Conservation (phyloP, 2,888 invertebrate genomes). For the Lasioglossum pauxillum region DNA sequence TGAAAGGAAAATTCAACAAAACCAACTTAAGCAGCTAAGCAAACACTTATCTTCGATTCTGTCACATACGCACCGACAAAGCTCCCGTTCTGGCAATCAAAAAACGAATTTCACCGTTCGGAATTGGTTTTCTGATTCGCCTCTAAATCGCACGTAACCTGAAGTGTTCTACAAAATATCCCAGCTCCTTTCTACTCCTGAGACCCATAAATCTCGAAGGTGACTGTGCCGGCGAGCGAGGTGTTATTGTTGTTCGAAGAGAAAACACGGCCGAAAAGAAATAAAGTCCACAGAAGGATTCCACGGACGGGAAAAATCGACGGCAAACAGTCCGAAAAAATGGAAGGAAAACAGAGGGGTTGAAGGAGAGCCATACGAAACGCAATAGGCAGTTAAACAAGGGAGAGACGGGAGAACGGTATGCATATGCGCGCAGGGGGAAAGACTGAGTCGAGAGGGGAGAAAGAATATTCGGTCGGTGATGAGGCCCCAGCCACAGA, state of each 20-base stretch:
- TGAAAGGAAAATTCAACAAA: too few species aligned
- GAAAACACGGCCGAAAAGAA: neutral
- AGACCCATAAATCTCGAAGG: neutral
- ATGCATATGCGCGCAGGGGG: neutral
- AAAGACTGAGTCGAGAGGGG: slow-evolving; percentile 40
- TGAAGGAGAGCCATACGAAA: neutral
- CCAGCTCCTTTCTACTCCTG: neutral
- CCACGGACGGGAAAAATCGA: neutral
- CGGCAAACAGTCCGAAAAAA: neutral
- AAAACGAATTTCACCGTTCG: too few species aligned
- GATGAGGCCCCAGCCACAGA: slow-evolving; percentile 81
- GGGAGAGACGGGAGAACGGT: slow-evolving; percentile 20
- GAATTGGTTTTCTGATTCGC: too few species aligned
- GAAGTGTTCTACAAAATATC: too few species aligned
- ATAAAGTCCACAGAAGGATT: neutral
- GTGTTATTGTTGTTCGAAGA: slow-evolving; percentile 1
- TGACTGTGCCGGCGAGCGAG: neutral
- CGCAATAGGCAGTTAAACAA: slow-evolving; percentile 11
- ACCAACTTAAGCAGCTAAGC: too few species aligned
- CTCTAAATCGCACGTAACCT: too few species aligned
- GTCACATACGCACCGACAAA: too few species aligned
- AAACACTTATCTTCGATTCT: too few species aligned
- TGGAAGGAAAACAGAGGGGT: neutral
- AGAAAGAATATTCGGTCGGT: slow-evolving; percentile 76
- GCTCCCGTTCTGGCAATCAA: too few species aligned